These are phyloP conservation scores for Serilophus lunatus DNA, from an alignment of 2,113 vertebrate genomes.

Conservation along the genomic window DNA sequence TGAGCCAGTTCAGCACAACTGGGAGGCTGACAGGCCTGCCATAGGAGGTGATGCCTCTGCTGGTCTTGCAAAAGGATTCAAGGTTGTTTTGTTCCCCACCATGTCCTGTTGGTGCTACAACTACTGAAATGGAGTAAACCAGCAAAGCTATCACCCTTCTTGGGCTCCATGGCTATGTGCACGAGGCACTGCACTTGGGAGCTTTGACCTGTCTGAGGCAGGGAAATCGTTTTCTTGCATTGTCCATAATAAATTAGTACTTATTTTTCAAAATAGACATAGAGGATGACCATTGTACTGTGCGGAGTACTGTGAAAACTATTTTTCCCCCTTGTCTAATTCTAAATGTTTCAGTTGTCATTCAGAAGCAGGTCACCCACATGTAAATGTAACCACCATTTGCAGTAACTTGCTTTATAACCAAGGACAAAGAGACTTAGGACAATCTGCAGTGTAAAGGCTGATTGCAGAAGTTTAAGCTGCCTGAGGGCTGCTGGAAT, in stretches of 20 bases:
- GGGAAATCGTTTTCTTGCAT: background rate
- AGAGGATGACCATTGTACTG: background rate
- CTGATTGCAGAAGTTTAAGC: conserved; percentile 19
- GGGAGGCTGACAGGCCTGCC: background rate
- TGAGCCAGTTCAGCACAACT: background rate
- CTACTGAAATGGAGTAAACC: background rate
- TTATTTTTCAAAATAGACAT: background rate
- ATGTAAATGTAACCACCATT: background rate
- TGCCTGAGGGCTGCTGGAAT: background rate
- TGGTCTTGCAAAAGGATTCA: background rate
- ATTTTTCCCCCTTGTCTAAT: background rate
- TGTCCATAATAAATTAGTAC: background rate
- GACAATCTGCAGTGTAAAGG: background rate
- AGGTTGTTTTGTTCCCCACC: background rate
- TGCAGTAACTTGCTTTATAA: background rate
- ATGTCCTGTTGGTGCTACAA: background rate
- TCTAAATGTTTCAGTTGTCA: background rate
- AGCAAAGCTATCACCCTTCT: background rate
- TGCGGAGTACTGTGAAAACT: background rate
- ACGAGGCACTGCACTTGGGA: background rate
- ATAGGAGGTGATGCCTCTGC: background rate
- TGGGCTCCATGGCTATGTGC: background rate
- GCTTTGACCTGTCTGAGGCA: background rate
- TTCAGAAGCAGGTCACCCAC: conserved; percentile 29
- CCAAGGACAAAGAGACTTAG: background rate